Percentiles rank a stretch among this genome's conserved stretches.
phyloP scores from a whole-genome alignment of 64 coral and sea anemone species.

The Montipora foliosa region DNA sequence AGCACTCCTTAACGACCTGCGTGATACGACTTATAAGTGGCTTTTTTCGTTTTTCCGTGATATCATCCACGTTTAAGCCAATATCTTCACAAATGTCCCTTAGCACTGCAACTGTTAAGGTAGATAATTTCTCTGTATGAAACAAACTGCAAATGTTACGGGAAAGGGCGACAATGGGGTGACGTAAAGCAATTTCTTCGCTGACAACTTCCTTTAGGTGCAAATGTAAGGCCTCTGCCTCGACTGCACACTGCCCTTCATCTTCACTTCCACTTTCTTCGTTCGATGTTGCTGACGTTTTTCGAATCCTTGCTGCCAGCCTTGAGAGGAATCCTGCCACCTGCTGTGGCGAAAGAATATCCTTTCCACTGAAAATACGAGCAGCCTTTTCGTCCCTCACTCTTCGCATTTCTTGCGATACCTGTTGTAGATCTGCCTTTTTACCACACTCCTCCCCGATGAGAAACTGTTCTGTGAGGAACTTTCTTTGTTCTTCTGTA shows the following conservation, averaged over 20 bases:
- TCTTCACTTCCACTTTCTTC: background rate
- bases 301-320: conserved; percentile 29
- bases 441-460: conserved; percentile 31
- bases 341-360: conserved; percentile 27
- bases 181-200: conserved; percentile 16
- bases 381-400: background rate
- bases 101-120: conserved; percentile 19
- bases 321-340: conserved; percentile 32
- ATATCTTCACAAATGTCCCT: conserved; percentile 35
- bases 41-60: conserved; percentile 20
- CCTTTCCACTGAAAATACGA: conserved; percentile 25
- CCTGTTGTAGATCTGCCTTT: conserved; percentile 44
- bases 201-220: conserved; percentile 6
- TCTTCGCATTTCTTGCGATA: conserved; percentile 39
- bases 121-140: background rate
- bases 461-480: conserved; percentile 33
- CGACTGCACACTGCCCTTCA: conserved; percentile 8
- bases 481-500: conserved; percentile 1
- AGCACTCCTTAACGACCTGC: no score
- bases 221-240: background rate
- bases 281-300: background rate
- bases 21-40: no score
- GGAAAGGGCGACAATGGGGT: background rate
- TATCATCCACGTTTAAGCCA: conserved; percentile 18
- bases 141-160: conserved; percentile 42